A percentile compares a stretch with the other conserved stretches of the same genome.
phyloP scores from a whole-genome alignment of 2,888 invertebrate species.

The Caenorhabditis sulstoni region DNA sequence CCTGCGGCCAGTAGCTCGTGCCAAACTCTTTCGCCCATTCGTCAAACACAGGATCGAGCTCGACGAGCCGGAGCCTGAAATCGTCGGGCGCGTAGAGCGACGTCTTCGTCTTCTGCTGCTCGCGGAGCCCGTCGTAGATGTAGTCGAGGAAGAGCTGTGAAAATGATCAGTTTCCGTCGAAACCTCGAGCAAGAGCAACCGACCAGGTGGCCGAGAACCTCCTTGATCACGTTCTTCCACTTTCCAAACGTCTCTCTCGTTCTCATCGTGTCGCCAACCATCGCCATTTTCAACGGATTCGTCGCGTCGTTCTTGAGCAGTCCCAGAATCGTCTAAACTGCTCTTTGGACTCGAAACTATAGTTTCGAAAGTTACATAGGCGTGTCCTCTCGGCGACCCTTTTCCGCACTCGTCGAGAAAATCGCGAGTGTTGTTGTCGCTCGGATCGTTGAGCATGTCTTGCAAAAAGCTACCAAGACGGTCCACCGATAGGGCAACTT shows the following conservation, averaged over 20 bases:
- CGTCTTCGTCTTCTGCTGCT: no score
- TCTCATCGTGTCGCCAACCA: constrained; percentile 1
- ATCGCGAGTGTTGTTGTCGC: no score
- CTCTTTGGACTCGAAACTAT: no score
- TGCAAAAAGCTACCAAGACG: neutral
- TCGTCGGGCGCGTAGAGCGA: no score
- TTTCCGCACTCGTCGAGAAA: neutral
- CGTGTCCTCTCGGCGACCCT: neutral
- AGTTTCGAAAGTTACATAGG: neutral
- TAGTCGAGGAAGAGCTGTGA: no score
- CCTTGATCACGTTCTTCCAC: neutral
- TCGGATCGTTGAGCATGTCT: neutral
- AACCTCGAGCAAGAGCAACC: constrained; percentile 1
- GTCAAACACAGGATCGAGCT: no score
- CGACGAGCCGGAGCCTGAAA: no score
- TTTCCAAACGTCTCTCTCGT: constrained; percentile 5
- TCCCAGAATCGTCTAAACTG: neutral
- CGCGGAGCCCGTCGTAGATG: no score
- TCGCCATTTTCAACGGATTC: constrained; percentile 13
- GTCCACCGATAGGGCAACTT: no score
- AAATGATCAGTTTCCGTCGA: no score
- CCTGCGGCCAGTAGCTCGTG: no score
- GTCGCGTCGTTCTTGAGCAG: neutral
- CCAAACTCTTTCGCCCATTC: no score
- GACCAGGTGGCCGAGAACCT: constrained; percentile 3